A percentile compares a stretch with the other conserved stretches of the same genome.
Conservation (phyloP, 2,113 vertebrate species). For the Menura novaehollandiae region DNA sequence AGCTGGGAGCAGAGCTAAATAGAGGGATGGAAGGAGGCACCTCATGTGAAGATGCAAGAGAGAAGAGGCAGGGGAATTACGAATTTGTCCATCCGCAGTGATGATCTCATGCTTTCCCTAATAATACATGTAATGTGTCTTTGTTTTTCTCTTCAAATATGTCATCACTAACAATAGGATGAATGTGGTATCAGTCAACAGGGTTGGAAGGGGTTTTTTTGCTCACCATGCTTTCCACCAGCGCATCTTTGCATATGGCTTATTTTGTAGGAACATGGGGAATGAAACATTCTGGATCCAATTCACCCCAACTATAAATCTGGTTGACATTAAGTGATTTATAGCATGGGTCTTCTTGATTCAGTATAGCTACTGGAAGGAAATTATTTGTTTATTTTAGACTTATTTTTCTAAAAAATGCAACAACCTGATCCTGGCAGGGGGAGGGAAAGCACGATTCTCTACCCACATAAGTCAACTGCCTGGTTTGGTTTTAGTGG, state of each 20-base stretch:
- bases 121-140: not conserved
- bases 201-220: not conserved
- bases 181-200: not conserved
- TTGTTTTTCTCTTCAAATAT: not conserved
- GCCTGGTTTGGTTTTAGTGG: not conserved
- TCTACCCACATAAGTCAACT: not conserved
- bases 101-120: not conserved
- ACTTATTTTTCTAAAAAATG: not conserved
- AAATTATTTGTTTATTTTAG: constrained; percentile 38
- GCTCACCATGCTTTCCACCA: not conserved
- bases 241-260: not conserved
- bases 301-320: constrained; percentile 2
- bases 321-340: constrained; percentile 22
- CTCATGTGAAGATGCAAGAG: not conserved
- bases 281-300: not conserved
- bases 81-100: not conserved
- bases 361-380: constrained; percentile 22
- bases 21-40: not conserved
- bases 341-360: not conserved
- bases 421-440: not conserved
- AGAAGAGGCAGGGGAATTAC: not conserved
- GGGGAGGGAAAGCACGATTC: not conserved
- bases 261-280: not conserved
- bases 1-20: not conserved
- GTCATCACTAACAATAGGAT: not conserved